Evolutionary conservation across 1,140 invertebrate genomes (phyloP).

Genomic region (Berghia stephanieae): DNA sequence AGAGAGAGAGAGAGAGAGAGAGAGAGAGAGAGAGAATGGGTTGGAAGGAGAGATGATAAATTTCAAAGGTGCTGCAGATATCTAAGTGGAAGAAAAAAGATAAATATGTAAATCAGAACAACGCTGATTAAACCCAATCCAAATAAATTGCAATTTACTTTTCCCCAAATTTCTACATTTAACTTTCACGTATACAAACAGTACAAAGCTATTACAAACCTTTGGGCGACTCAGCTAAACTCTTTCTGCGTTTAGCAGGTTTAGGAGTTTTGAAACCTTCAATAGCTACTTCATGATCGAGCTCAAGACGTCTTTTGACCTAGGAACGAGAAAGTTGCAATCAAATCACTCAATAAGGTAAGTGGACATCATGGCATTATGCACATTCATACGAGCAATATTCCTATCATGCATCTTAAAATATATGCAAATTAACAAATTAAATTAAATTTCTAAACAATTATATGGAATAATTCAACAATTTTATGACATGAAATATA

Average conservation of each 20-base stretch:
- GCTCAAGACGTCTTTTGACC: conserved; percentile 57
- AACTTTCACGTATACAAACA: neutral
- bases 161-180: neutral
- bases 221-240: conserved; percentile 36
- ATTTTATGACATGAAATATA: no score
- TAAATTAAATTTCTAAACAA: neutral
- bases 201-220: conserved; percentile 10
- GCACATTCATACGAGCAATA: no score
- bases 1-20: no score
- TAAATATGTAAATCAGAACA: neutral
- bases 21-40: no score
- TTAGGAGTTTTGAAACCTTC: conserved; percentile 62
- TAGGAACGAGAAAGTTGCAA: conserved; percentile 38
- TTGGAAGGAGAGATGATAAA: neutral
- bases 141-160: neutral
- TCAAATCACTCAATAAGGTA: no score
- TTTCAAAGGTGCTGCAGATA: neutral
- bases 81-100: neutral
- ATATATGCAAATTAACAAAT: conserved; percentile 12
- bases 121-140: neutral
- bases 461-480: no score
- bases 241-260: conserved; percentile 48
- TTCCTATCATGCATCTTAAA: neutral
- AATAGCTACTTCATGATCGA: conserved; percentile 45
- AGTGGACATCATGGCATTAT: no score